Evolutionary conservation across 2,113 vertebrate genomes (phyloP), one percentile per base, ranked within the genome.

Genomic region (Upupa epops): DNA sequence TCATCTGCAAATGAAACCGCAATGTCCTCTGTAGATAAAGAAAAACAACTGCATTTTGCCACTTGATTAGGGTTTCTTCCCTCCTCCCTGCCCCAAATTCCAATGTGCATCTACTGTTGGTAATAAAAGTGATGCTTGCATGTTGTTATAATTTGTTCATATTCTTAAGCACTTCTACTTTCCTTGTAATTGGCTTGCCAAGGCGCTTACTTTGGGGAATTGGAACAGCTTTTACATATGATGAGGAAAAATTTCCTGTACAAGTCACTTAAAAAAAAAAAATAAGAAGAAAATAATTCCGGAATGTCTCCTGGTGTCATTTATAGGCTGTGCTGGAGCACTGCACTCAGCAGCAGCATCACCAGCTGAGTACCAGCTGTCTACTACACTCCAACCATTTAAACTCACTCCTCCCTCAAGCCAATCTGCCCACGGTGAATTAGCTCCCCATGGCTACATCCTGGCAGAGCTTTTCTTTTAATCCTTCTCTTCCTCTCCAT

Each of bases 361-460:
- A 89, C 93, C 96, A 97, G 97, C 96, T 96, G 96, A 97, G 84
- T 90, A 82, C 96, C 96, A 97, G 96, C 96, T 98, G 97, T 96
- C 95, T 96, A 80, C 31, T 52, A 63, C 32, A 54, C 63, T 56
- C 48, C 51, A 9, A 91, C 81, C 86, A 94, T 97, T 96, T 95
- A 82, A 96, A 95, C 89, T 93, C 78, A 42, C 88, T 89, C 88
- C 78, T 95, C 78, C 71, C 80, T 83, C 73, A 64, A 96, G 91
- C 28, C 17, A 46, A 72, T 80, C 89, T 94, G 89, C 90, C 93
- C 81, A n/a, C 75, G 94, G 83, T 91, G 59, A 94, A 93, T 97
- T 95, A 95, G 84, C 96, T 96, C 92, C 91, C 88, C 76, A 72
- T 64, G 84, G 95, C 76, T 92, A 76, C 86, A 92, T 95, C 94